Evolutionary conservation across 2,888 invertebrate genomes (phyloP), one percentile per base, ranked within the genome.

Genomic region (Eupithecia tripunctaria): DNA sequence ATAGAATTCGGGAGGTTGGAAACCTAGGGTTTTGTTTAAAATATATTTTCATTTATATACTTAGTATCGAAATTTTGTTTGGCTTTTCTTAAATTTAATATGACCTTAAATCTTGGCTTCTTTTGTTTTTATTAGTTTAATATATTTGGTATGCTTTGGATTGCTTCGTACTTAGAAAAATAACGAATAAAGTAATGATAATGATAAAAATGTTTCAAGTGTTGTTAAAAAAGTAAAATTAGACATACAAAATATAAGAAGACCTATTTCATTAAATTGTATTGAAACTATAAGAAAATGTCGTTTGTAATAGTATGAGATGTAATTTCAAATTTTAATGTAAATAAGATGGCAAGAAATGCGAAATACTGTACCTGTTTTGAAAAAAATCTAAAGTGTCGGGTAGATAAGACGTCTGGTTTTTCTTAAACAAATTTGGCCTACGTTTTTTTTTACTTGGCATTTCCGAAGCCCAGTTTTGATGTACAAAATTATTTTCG

Each of bases 321-420:
- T 79, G 81, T 78, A 75, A 79, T 85, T 86, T 84, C 82, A 81
- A 85, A 85, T 88, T 51, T 51, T 12, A 85, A 87, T 93, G 90
- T 92, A 91, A 87, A 90, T 91, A 92, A 87, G 85, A 83, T 81
- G 82, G 83, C 83, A 82, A 82, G 84, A 84, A 83, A 80, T 81
- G 85, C 74, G 72, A 76, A 83, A 91, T 91, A 93, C 92, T 91
- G 93, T 93, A 93, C 92, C 92, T 93, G 92, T 90, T 64, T 18
- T 41, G 38, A 64, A 64, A 64, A 38, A 84, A 85, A 25, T 51
- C 41, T 72, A 25, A 70, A 70, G 56, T 36, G 38, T 70, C 36
- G 64, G 32, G 29, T 68, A 69, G 71, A 65, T 67, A 38, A 51
- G 47, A 71, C 43, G 59, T 36, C 27, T 60, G 41, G 32, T 47